Evolutionary conservation across 2,888 invertebrate species (phyloP), one percentile per base, ranked within the genome.

Genomic region (Nomada goodeniana): DNA sequence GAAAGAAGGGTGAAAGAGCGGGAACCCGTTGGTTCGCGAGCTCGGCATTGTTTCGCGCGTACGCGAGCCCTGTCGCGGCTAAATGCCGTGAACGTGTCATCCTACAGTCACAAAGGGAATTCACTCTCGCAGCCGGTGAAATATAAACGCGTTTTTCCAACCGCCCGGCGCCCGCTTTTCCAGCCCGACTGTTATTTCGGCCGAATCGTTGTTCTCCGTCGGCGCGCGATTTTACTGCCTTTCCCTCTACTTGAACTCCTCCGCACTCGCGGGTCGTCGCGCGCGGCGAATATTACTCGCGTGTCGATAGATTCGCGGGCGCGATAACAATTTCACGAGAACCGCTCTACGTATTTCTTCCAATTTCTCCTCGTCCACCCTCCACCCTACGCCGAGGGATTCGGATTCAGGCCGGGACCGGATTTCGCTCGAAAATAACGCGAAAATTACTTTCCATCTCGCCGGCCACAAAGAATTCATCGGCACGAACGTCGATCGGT

Each of bases 41-140:
- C 80, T 74, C 78, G 87, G 88, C 89, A 90, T 91, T 91, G 91
- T 91, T 90, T 87, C 88, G 89, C 88, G 88, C 88, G 88, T 89
- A 88, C 85, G 75, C 85, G 88, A 88, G 87, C 86, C 89, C 89
- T 87, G 89, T 89, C 91, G 91, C 91, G 89, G 81, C 90, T 93
- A 93, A 92, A 93, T 91, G 91, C 92, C 92, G 91, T 92, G 91
- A 93, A 93, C 93, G 93, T 93, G 93, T 93, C 93, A 91, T 93
- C 89, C 90, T 88, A 89, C 90, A 90, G 90, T 91, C 91, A 92
- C 92, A 92, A 92, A 92, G 91, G 88, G 91, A 92, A 92, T 91
- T 91, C 91, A 88, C 91, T 90, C 89, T 89, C 86, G 88, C 88
- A 91, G 84, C 89, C 90, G 87, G 89, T 91, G 88, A 91, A 92